Evolutionary conservation across 2,113 vertebrate genomes (phyloP), one percentile per base, ranked within the genome.

Genomic region (Silurus asotus): DNA sequence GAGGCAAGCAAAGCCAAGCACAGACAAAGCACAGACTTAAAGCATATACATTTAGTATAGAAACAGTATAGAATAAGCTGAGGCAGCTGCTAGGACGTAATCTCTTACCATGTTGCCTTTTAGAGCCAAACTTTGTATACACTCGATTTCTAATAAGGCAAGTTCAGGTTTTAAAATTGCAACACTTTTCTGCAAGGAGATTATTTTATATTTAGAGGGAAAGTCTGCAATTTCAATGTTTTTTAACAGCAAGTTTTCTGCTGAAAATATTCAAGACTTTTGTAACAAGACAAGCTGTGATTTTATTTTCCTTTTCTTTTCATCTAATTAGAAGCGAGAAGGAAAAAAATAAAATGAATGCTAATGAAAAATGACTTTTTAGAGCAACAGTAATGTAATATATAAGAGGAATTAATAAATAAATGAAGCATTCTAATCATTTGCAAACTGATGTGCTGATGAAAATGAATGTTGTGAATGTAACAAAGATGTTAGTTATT

Each of bases 11-110:
- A 49, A n/a, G 49, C 9, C 20, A n/a, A 75, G 23, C 49, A 17
- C 51, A 77, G 49, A 25, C 7, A 51, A 77, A 25, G 37, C 37
- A 37, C 37, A 37, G 15, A 6, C 20, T 10, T 51, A 75, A 75
- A 75, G 48, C 75, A 55, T 77, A 77, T 28, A 77, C 25, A 28
- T 77, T 55, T 25, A 14, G 51, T 77, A 77, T 25, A 55, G 51
- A 77, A 56, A 55, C 2, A n/a, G 72, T n/a, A 10, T 20, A 72
- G 37, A 20, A 20, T 75, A 19, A 17, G 75, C 75, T 77, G 51
- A 77, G 51, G 75, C 75, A 77, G 75, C 75, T 77, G 75, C 55
- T 49, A 77, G n/a, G 75, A 77, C 51, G n/a, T 75, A 75, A 74
- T 19, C 70, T 74, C 48, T 74, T 37, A 49, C 20, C 70, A 51